Conservation (phyloP, 2,888 invertebrate species). For the Ferrisia virgata region DNA sequence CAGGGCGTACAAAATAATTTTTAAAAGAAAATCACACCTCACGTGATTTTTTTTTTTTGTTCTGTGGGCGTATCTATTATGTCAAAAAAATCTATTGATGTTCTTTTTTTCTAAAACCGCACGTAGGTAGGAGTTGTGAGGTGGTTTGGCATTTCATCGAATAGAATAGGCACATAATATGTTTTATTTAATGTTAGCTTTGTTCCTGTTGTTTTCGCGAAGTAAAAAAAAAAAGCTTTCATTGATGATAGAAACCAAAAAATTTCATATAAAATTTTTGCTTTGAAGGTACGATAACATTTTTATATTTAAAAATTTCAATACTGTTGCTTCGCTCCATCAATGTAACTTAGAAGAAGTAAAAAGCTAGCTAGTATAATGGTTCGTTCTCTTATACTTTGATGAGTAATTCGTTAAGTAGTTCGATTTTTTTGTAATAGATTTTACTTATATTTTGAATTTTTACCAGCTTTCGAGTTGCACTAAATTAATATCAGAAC, state of each 20-base stretch:
- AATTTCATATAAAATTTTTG: not conserved
- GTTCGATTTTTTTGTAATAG: too few relatives aligned
- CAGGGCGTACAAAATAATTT: not conserved
- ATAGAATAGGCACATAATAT: not conserved
- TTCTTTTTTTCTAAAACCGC: not conserved
- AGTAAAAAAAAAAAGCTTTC: not conserved
- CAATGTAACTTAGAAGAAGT: too few relatives aligned
- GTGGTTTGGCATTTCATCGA: not conserved
- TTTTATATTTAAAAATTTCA: not conserved
- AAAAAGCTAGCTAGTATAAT: too few relatives aligned
- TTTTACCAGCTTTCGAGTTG: too few relatives aligned
- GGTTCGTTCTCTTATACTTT: too few relatives aligned
- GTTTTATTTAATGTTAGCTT: not conserved
- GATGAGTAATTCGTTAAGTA: too few relatives aligned
- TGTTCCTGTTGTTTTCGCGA: not conserved
- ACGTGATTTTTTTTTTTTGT: not conserved
- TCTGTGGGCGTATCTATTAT: not conserved
- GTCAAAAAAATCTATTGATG: not conserved
- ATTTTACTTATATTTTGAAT: too few relatives aligned
- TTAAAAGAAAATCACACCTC: not conserved
- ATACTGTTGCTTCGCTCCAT: not conserved
- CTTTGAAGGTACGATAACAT: not conserved
- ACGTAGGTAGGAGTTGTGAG: not conserved
- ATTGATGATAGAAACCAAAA: not conserved
- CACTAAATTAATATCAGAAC: too few relatives aligned